Base-by-base conservation (phyloP, 2,888 invertebrate species). In the Polydrusus cervinus region DNA sequence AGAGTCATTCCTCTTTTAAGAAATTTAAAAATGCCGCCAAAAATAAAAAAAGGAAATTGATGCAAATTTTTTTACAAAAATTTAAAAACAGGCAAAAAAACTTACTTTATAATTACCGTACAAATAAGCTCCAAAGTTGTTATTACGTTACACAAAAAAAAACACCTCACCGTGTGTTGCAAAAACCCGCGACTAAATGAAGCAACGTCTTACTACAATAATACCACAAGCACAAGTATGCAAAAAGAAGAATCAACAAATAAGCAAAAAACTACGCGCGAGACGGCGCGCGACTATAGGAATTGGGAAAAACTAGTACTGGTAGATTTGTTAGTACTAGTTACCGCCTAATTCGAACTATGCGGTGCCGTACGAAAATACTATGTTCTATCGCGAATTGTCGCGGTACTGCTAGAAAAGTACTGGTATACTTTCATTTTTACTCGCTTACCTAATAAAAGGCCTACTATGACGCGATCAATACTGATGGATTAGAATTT, bases 381-480 rank as follows among this genome's bases (percentile, higher is more conserved):
- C 25, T 25, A 25, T 25, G 5, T 25, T 25, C 5, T 25, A 25
- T 25, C 3, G 25, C 25, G 25, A 3, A 25, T 5, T 25, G 25
- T 25, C 13, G 13, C 53, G 9, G 16, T 47, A 47, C 16, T 47
- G 47, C 47, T 47, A 5, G 47, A 47, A 16, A 47, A 47, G 47
- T 47, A 47, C 45, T 45, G 25, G n/a, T 45, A 6, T 45, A 45
- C 47, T 47, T 47, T 47, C 47, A 47, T 47, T 47, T 47, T 47
- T 47, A 47, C 47, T 47, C 16, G 16, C 7, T n/a, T 53, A 25
- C 2, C 11, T 25, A 25, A 5, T 30, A 1, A 53, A n/a, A 53
- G 53, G 25, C 53, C 53, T 30, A 53, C 53, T 53, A 53, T 51
- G 51, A 6, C 18, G 20, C n/a, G 25, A 11, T 53, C 16, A 7